Base-by-base conservation (phyloP, 2,888 invertebrate species). In the Eutolmus rufibarbis region DNA sequence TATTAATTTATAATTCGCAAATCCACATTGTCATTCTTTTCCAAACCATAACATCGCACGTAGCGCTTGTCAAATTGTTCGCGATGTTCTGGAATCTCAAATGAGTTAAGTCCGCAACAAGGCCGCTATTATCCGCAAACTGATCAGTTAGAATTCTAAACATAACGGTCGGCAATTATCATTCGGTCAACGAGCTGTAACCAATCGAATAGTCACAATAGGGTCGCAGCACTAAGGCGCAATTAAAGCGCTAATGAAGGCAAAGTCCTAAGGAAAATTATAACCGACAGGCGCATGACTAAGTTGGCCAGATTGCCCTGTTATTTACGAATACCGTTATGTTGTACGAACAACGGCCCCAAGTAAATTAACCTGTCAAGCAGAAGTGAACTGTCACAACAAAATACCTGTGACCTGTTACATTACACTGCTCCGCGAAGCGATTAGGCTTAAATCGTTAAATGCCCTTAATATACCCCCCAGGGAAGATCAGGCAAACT, bases 331-430 rank as follows among this genome's bases (percentile, higher is more conserved):
- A 5, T 46, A 28, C 46, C 51, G 79, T 79, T 79, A 51, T 16
- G 14, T 78, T 46, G 46, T 19, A 79, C 37, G 31, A n/a, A 19
- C 57, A 66, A 16, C n/a, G 51, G 56, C 8, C 23, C 14, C 34
- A 81, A 34, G 16, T 81, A 81, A 81, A 31, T 84, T 84, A 66
- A 66, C 66, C n/a, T 84, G 40, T 37, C 34, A 84, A 37, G 19
- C 66, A 84, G 19, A 84, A 84, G 40, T 66, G 40, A 19, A 23
- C 66, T 84, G 82, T 84, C 66, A 84, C 82, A 84, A 66, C 66
- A 66, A 66, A 84, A 23, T 84, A 66, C 34, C n/a, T 66, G 66
- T 66, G 40, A 57, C 19, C 9, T 40, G 28, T 66, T 40, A 34
- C n/a, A 3, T 66, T 23, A 66, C 31, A 19, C 19, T n/a, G 37